Conservation (phyloP, 2,797 vertebrate species). For the Hozukius guyotensis region DNA sequence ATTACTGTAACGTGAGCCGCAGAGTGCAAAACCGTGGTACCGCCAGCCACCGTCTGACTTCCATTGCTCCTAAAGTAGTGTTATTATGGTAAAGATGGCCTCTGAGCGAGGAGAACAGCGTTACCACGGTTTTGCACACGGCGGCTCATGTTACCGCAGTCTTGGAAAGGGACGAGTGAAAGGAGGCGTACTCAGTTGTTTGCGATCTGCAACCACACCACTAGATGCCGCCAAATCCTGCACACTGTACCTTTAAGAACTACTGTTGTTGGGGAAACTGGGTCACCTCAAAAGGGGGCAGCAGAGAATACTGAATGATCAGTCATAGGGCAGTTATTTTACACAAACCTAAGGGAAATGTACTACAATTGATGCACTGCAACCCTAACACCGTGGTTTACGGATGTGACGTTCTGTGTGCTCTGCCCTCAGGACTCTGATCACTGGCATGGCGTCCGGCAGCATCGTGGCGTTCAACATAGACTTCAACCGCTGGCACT, state of each 20-base stretch:
- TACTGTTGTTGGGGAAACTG: background rate
- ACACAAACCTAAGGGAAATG: background rate
- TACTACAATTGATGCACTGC: background rate
- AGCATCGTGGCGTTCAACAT: constrained; percentile 99
- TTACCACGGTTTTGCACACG: too few relatives aligned
- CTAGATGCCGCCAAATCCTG: too few relatives aligned
- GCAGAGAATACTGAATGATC: background rate
- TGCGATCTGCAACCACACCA: too few relatives aligned
- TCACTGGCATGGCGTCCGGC: constrained; percentile 99
- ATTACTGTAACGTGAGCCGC: too few relatives aligned
- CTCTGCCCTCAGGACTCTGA: constrained; percentile 89
- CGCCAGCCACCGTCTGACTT: too few relatives aligned
- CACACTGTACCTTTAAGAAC: background rate
- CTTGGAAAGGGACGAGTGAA: too few relatives aligned
- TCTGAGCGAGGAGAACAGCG: too few relatives aligned
- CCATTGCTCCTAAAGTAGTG: too few relatives aligned
- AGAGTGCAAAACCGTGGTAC: too few relatives aligned
- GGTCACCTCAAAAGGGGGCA: background rate
- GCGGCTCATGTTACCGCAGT: too few relatives aligned
- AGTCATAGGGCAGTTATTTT: background rate
- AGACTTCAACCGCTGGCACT: constrained; percentile 99
- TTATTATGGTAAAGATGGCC: too few relatives aligned
- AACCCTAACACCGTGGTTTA: background rate
- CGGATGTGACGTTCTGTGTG: background rate
- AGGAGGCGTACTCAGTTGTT: too few relatives aligned